Evolutionary conservation across 2,888 invertebrate genomes (phyloP).

Genomic region (Gymnoscelis rufifasciata): DNA sequence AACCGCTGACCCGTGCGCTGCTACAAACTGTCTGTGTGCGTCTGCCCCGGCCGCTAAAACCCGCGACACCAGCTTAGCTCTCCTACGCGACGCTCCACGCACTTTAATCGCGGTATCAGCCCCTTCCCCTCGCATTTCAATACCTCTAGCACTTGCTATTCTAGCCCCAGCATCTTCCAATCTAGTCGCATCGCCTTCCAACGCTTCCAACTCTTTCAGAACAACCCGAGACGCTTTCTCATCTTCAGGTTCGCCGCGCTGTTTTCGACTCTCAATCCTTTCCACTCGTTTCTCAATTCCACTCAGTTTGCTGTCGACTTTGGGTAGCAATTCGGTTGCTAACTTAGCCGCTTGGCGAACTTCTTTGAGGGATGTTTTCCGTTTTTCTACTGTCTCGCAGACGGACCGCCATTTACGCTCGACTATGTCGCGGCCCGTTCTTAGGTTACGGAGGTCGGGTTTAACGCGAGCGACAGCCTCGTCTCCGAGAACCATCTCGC

Average conservation of each 20-base stretch:
- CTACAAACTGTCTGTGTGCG: conserved; percentile 83
- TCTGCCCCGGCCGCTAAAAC: conserved; percentile 80
- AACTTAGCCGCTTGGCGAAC: conserved; percentile 82
- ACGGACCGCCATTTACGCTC: conserved; percentile 89
- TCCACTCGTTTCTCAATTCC: conserved; percentile 80
- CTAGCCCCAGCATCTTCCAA: conserved; percentile 85
- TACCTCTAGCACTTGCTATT: conserved; percentile 81
- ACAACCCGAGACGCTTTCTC: conserved; percentile 80
- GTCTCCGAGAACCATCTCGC: conserved; percentile 87
- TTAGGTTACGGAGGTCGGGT: conserved; percentile 84
- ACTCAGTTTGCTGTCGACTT: conserved; percentile 81
- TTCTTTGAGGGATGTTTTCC: conserved; percentile 66
- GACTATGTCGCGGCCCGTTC: conserved; percentile 82
- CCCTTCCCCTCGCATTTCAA: conserved; percentile 82
- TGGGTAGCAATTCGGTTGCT: conserved; percentile 80
- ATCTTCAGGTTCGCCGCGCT: conserved; percentile 62
- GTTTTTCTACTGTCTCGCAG: conserved; percentile 84
- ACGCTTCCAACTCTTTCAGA: conserved; percentile 78
- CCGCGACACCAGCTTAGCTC: conserved; percentile 81
- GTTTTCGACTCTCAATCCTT: conserved; percentile 66
- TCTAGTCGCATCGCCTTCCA: conserved; percentile 81
- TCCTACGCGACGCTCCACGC: conserved; percentile 81
- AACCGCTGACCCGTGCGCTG: conserved; percentile 85
- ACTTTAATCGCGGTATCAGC: conserved; percentile 83
- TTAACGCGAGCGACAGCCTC: conserved; percentile 85